Conservation (phyloP, 2,888 invertebrate genomes). For the Notocelia uddmanniana region DNA sequence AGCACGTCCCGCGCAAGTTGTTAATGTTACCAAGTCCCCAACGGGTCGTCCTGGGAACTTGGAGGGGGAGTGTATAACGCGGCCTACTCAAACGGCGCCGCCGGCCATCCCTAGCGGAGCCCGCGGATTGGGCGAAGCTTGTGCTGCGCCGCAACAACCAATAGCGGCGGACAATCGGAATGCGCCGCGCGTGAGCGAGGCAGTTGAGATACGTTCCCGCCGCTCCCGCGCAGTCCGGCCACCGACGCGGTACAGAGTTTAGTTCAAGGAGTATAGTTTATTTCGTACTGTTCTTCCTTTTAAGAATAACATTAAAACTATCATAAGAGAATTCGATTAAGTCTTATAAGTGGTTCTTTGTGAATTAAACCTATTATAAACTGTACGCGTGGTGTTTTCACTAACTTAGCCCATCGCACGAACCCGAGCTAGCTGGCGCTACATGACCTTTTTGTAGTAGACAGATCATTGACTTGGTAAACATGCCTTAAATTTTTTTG, state of each 20-base stretch:
- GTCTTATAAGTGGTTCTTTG: too few species aligned
- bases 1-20: background rate
- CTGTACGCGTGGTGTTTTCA: background rate
- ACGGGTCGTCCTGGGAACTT: conserved; percentile 44
- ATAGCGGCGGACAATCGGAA: background rate
- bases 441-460: too few species aligned
- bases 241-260: background rate
- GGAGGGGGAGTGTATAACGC: conserved; percentile 28
- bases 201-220: background rate
- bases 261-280: too few species aligned
- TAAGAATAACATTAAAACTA: background rate
- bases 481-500: too few species aligned
- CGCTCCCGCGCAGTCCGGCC: conserved; percentile 1
- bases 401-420: too few species aligned
- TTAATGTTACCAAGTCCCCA: conserved; percentile 10
- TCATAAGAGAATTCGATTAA: too few species aligned
- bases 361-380: background rate
- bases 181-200: background rate
- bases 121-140: background rate
- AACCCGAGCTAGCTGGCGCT: background rate
- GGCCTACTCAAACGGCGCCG: background rate
- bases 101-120: background rate
- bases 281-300: too few species aligned
- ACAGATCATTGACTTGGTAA: too few species aligned
- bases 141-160: background rate